Evolutionary conservation across 2,113 vertebrate genomes (phyloP).

Genomic region (Halcyon malimbica): DNA sequence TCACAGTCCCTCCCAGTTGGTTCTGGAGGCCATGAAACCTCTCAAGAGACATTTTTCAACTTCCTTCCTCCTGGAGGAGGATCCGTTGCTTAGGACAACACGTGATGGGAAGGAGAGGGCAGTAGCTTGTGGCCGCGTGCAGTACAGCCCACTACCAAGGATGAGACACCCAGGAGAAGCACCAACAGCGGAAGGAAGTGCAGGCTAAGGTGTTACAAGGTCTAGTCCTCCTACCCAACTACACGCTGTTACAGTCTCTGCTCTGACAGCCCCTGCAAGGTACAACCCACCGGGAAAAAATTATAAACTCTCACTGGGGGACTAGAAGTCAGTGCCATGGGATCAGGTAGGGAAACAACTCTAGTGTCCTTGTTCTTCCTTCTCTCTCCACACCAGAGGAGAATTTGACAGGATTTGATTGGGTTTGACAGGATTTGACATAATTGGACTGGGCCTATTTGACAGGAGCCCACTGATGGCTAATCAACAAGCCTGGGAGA

Average conservation of each 20-base stretch:
- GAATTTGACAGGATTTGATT: neutral
- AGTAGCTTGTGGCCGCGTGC: neutral
- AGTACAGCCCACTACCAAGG: neutral
- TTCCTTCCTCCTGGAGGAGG: neutral
- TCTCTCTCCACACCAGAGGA: neutral
- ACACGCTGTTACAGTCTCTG: neutral
- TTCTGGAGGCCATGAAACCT: neutral
- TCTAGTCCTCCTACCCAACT: neutral
- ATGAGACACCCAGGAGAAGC: neutral
- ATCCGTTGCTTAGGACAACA: neutral
- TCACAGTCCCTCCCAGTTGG: neutral
- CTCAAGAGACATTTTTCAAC: neutral
- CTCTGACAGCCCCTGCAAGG: neutral
- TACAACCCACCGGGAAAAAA: neutral
- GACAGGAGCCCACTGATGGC: neutral
- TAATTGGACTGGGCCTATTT: neutral
- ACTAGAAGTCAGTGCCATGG: no score
- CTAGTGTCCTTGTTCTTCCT: neutral
- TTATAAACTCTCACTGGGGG: neutral
- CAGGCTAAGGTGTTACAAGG: neutral
- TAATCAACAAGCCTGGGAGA: neutral
- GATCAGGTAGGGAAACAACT: neutral
- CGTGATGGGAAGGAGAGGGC: neutral
- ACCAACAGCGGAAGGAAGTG: neutral
- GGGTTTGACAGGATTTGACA: no score